Evolutionary conservation across 2,888 invertebrate genomes (phyloP).

Genomic region (Neoascia interrupta): DNA sequence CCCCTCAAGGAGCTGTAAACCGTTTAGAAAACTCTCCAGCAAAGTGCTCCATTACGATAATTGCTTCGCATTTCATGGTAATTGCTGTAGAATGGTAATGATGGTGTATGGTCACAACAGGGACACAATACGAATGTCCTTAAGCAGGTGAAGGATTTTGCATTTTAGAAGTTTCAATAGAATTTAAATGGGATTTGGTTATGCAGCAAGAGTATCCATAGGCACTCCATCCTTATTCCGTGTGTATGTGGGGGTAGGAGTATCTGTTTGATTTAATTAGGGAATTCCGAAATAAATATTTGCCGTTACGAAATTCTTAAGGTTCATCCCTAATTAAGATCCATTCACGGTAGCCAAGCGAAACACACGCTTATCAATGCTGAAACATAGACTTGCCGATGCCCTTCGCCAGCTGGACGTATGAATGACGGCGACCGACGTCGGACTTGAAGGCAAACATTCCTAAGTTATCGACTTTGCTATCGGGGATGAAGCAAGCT

Average conservation of each 20-base stretch:
- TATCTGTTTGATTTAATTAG: slow-evolving; percentile 68
- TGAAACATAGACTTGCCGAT: too few relatives aligned
- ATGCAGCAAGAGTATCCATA: too few relatives aligned
- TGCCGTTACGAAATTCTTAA: slow-evolving; percentile 31
- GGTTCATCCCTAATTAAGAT: slow-evolving; percentile 60
- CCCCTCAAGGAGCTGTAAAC: slow-evolving; percentile 51
- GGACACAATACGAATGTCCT: slow-evolving; percentile 47
- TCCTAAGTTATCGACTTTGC: slow-evolving; percentile 8
- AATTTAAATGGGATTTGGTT: too few relatives aligned
- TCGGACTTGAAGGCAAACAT: slow-evolving; percentile 38
- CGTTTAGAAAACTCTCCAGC: slow-evolving; percentile 51
- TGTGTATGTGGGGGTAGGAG: slow-evolving; percentile 3
- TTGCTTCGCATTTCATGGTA: slow-evolving; percentile 56
- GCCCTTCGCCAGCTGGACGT: slow-evolving; percentile 12
- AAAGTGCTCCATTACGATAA: slow-evolving; percentile 59
- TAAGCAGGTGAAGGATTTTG: slow-evolving; percentile 32
- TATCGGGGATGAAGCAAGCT: background rate
- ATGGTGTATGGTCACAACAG: slow-evolving; percentile 38
- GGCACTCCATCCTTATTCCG: too few relatives aligned
- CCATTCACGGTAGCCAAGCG: too few relatives aligned
- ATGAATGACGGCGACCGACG: slow-evolving; percentile 1
- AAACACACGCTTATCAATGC: too few relatives aligned
- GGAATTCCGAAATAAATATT: slow-evolving; percentile 66
- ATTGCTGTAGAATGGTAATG: slow-evolving; percentile 21
- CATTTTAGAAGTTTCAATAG: slow-evolving; percentile 1